Percentiles rank a stretch among this genome's conserved stretches.
Evolutionary conservation across 2,113 vertebrate species (phyloP).

Genomic region (Gnathonemus longibarbis): DNA sequence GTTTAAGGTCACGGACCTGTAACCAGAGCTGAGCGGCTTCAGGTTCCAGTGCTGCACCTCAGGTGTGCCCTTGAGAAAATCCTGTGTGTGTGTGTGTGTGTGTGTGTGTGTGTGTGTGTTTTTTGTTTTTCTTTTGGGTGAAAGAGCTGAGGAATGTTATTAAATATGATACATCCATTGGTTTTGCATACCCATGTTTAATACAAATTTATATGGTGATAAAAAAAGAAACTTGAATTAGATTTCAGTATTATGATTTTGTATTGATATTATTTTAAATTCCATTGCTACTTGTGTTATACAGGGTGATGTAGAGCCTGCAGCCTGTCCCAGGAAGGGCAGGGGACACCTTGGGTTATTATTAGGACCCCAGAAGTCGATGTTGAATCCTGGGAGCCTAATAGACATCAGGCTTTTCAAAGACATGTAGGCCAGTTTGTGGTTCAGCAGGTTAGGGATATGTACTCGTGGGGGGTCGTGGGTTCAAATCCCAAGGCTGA

Average conservation of each 20-base stretch:
- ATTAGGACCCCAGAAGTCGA: not conserved
- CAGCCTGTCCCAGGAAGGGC: not conserved
- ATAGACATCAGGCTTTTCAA: not conserved
- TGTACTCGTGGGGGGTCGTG: not conserved
- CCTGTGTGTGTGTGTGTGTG: not conserved
- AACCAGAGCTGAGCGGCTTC: not conserved
- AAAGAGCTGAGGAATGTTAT: not conserved
- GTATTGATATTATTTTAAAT: not conserved
- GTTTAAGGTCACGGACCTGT: not conserved
- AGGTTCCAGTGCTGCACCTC: not conserved
- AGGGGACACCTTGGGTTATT: not conserved
- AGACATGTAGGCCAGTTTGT: not conserved
- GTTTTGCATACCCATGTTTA: not conserved
- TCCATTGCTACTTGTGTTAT: not conserved
- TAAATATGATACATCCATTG: not conserved
- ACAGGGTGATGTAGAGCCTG: not conserved
- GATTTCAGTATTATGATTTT: not conserved
- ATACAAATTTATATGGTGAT: not conserved
- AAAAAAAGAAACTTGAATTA: not conserved
- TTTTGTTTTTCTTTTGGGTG: not conserved
- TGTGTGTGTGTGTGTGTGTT: not conserved
- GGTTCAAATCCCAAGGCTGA: not conserved
- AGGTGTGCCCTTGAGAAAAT: not conserved
- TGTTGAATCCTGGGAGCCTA: not conserved
- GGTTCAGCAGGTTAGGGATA: not conserved